These are phyloP conservation scores for Dermochelys coriacea DNA, from an alignment of 2,797 vertebrate species.

Conservation along the genomic window DNA sequence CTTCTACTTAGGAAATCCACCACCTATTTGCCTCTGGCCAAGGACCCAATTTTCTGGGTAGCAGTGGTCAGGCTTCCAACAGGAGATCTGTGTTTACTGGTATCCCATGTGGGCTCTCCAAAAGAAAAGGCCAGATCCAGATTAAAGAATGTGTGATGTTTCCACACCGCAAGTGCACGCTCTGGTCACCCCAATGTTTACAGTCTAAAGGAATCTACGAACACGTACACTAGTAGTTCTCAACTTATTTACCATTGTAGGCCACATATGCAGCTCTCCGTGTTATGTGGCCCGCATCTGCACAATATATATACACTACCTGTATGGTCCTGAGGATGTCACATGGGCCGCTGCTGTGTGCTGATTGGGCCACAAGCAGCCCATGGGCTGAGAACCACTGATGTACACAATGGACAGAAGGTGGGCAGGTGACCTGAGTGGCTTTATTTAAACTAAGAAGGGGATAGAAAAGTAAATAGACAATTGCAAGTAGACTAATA, in stretches of 20 bases:
- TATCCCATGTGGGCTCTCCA: rapidly evolving
- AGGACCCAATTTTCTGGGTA: neutral
- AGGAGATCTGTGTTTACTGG: neutral
- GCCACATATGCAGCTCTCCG: no score
- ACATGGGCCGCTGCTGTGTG: no score
- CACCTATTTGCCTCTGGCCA: neutral
- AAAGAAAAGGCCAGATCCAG: neutral
- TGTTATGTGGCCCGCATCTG: no score
- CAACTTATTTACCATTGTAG: no score
- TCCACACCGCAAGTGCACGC: neutral
- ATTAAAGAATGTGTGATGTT: neutral
- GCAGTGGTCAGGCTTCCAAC: neutral
- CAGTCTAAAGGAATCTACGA: neutral
- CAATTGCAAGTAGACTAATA: neutral
- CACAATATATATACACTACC: no score
- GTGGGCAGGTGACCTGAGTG: neutral
- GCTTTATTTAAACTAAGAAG: neutral
- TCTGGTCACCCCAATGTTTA: neutral
- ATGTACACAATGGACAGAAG: no score
- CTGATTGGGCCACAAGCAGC: no score
- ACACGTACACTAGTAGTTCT: neutral
- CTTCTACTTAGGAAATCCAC: neutral
- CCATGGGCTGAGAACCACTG: no score
- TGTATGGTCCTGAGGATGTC: no score
- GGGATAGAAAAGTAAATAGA: neutral